Evolutionary conservation across 1,140 invertebrate genomes (phyloP).

Genomic region (Trissolcus basalis): DNA sequence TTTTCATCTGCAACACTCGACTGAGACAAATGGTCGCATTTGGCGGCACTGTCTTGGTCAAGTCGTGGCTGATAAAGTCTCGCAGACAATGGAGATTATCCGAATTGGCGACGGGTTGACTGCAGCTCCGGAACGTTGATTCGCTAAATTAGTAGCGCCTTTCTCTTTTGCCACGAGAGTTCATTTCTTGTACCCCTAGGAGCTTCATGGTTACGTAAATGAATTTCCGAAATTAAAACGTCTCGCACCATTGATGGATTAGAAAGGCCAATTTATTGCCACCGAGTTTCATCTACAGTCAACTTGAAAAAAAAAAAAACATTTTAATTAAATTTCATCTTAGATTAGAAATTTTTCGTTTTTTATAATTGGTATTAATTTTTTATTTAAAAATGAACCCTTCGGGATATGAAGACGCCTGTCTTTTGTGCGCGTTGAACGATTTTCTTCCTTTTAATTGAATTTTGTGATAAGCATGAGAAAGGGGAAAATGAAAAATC

Average conservation of each 20-base stretch:
- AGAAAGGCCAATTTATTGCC: background rate
- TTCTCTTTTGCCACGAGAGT: slow-evolving; percentile 28
- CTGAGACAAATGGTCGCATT: slow-evolving; percentile 40
- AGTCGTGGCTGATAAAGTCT: slow-evolving; percentile 17
- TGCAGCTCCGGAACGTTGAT: slow-evolving; percentile 22
- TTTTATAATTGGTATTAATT: too few species aligned
- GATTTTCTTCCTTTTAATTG: background rate
- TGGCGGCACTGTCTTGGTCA: slow-evolving; percentile 19
- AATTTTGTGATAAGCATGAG: background rate
- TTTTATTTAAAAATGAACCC: too few species aligned
- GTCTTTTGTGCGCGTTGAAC: background rate
- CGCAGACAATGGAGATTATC: slow-evolving; percentile 35
- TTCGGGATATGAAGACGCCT: too few species aligned
- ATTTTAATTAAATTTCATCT: too few species aligned
- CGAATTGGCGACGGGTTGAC: slow-evolving; percentile 27
- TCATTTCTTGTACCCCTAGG: slow-evolving; percentile 11
- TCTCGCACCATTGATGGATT: background rate
- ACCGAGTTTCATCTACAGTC: too few species aligned
- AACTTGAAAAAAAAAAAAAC: too few species aligned
- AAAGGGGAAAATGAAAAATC: slow-evolving; percentile 5
- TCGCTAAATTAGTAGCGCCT: slow-evolving; percentile 31
- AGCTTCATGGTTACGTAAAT: slow-evolving; percentile 12
- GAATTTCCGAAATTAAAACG: slow-evolving; percentile 21
- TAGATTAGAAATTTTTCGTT: too few species aligned
- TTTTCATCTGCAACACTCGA: slow-evolving; percentile 12